Evolutionary conservation across 2,113 vertebrate genomes (phyloP), one percentile per base, ranked within the genome.

Genomic region (Trinectes maculatus): DNA sequence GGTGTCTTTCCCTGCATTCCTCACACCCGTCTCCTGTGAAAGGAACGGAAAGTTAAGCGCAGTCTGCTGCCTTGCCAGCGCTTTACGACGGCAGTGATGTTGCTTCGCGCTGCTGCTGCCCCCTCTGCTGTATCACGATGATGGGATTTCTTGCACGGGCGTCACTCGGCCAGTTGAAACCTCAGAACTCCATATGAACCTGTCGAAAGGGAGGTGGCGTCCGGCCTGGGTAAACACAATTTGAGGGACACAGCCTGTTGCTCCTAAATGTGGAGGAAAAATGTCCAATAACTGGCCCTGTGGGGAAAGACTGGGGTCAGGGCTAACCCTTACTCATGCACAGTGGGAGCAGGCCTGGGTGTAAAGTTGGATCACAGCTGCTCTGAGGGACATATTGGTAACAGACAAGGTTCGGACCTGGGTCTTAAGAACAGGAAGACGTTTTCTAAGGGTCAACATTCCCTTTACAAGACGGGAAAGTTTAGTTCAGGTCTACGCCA

Each of bases 171-270:
- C 74, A 53, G 76, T 63, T 51, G 58, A 85, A 88, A 73, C 74
- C 67, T 52, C 77, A 81, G 72, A 85, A 83, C 84, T 85, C 64
- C 57, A 56, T 19, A 74, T 84, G 85, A 88, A 83, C 84, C 79
- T 84, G 85, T 79, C 79, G 79, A 85, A 87, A 85, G 74, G 62
- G 63, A 59, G 76, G 80, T 86, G 83, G 80, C 66, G 42, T 51
- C 55, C 24, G 1, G 86, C 84, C 81, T 70, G 80, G 79, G 63
- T 84, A 86, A 91, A 89, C 84, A 90, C 44, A 21, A 47, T 25
- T 51, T 24, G 36, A 47, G 82, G 74, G 83, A 87, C 57, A 51
- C 73, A 74, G 86, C 29, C 72, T 75, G 80, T 68, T 75, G 70
- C 70, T 79, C 77, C 57, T 83, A 74, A 85, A 77, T 71, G 75